Evolutionary conservation across 2,113 vertebrate genomes (phyloP).

Genomic region (Pan troglodytes): NHGRI_mPanTro3-v2.1_pri NC_072407.2:24660501-24661000

Average conservation of each 20-base stretch:
- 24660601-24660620: neutral
- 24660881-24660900: neutral
- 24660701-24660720: neutral
- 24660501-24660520: neutral
- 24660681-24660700: neutral
- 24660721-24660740: neutral
- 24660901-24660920: neutral
- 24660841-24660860: neutral
- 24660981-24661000: neutral
- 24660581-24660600: neutral
- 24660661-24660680: neutral
- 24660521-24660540: slow-evolving; percentile 10
- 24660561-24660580: neutral
- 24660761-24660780: fast-evolving
- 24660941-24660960: neutral
- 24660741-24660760: neutral
- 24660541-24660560: neutral
- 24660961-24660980: neutral
- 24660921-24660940: neutral
- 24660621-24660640: fast-evolving
- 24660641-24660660: neutral
- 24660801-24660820: too few relatives aligned
- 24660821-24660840: fast-evolving
- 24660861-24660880: neutral
- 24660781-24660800: fast-evolving